Evolutionary conservation across 1,140 invertebrate genomes (phyloP), one percentile per base, ranked within the genome.

Genomic region (Habropoda laboriosa): DNA sequence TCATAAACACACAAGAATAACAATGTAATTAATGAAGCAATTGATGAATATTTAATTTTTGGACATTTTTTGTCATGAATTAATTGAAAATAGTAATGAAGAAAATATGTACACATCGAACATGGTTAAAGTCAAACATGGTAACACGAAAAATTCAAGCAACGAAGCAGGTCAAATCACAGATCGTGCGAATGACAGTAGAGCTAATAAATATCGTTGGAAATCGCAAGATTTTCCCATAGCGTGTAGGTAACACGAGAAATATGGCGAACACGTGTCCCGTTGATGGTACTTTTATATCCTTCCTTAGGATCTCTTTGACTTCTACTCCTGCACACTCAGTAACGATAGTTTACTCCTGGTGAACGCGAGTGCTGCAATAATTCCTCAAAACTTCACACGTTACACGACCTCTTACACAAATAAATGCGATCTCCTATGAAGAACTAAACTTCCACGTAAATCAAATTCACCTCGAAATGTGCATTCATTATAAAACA

Each of bases 231-330:
- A 8, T 27, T 40, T 40, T 40, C 49, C n/a, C 24, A 21, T 53
- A 27, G 13, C n/a, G 24, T 16, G n/a, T 27, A 49, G 16, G 42
- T 55, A 68, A 53, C 45, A 38, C n/a, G 32, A 55, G 24, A 70
- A 70, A 70, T 70, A 70, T 70, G 32, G 49, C 24, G 24, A 55
- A 53, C 67, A 40, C 61, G 40, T 64, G 61, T 42, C 35, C 3
- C 32, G 16, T 12, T 38, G 24, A 70, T 70, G 49, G 4, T 12
- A 55, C 32, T 70, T 70, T 70, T 53, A 55, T 53, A 55, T 2
- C 49, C 16, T 40, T 53, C 32, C 16, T 18, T 40, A 53, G 21
- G n/a, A 40, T 70, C 49, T 24, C 21, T 40, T 70, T 40, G 21
- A 40, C 67, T 70, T 40, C 16, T 32, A 66, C 10, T 21, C 12